These are phyloP conservation scores for Chromobotia macracanthus DNA, from an alignment of 2,797 vertebrate genomes.

Conservation along the genomic window DNA sequence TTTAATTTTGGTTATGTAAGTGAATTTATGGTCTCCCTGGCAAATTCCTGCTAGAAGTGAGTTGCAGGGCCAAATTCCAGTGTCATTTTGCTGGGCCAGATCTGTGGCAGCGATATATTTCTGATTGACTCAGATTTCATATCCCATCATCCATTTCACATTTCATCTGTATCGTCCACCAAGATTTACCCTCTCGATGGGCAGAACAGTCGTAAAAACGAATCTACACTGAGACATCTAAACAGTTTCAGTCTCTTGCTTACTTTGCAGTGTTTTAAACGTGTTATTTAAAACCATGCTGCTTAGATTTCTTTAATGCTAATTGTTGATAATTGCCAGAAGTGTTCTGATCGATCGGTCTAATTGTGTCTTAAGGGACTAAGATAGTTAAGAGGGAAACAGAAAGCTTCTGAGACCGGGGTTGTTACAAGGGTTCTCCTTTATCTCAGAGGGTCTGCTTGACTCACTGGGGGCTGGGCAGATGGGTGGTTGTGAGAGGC, in stretches of 20 bases:
- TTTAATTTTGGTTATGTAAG: not conserved
- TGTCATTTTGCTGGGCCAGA: conserved; percentile 30
- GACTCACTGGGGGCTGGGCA: conserved; percentile 26
- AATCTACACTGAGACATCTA: conserved; percentile 19
- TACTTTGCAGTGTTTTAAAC: conserved; percentile 31
- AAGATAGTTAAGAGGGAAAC: not conserved
- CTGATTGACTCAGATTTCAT: conserved; percentile 35
- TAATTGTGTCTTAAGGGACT: conserved; percentile 79
- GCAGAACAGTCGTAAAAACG: conserved; percentile 8
- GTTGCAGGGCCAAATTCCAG: not conserved
- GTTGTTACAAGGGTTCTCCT: conserved; percentile 29
- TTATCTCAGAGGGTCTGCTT: conserved; percentile 36
- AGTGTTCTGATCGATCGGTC: conserved; percentile 75
- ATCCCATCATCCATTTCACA: conserved; percentile 21
- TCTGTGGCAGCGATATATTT: conserved; percentile 6
- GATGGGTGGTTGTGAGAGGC: conserved; percentile 17
- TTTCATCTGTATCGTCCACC: conserved; percentile 37
- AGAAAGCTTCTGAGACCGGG: conserved; percentile 53
- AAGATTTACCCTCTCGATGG: conserved; percentile 8
- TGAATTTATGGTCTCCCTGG: not conserved
- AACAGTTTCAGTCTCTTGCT: conserved; percentile 16
- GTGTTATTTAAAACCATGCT: conserved; percentile 35
- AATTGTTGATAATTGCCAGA: conserved; percentile 75
- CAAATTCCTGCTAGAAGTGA: not conserved
- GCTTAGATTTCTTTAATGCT: conserved; percentile 67